These are phyloP conservation scores for Lasioglossum figueresi DNA, from an alignment of 2,888 invertebrate species.

Conservation along the genomic window DNA sequence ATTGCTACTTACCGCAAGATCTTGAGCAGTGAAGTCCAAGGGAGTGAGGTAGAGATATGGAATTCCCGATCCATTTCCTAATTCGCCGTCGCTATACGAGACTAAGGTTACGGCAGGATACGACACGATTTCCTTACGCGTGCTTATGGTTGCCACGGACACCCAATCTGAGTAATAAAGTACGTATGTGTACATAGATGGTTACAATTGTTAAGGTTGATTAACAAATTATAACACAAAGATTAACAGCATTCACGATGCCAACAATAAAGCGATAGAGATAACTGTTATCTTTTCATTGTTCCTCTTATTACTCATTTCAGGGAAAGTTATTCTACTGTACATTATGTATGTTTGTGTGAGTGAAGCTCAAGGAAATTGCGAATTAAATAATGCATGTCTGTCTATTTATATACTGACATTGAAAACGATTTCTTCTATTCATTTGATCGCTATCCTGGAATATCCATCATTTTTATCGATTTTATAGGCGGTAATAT, in stretches of 20 bases:
- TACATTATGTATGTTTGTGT: background rate
- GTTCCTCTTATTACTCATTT: background rate
- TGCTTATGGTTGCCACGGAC: constrained; percentile 89
- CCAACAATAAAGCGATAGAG: background rate
- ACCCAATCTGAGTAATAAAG: constrained; percentile 87
- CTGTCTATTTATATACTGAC: background rate
- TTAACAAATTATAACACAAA: background rate
- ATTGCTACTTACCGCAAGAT: constrained; percentile 86
- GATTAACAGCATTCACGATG: background rate
- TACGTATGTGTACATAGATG: background rate
- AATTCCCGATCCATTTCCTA: constrained; percentile 88
- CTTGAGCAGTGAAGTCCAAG: constrained; percentile 88
- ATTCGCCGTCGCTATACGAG: constrained; percentile 89
- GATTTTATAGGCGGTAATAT: background rate
- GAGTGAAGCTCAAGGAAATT: background rate
- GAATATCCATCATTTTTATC: background rate
- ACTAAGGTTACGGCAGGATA: constrained; percentile 90
- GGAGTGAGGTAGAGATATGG: constrained; percentile 91
- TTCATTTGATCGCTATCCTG: background rate
- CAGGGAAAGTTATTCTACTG: background rate
- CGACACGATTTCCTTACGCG: constrained; percentile 86
- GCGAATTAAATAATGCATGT: background rate
- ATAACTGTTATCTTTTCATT: background rate
- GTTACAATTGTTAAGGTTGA: background rate
- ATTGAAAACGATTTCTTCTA: background rate